Percentiles rank a stretch among this genome's conserved stretches.
phyloP scores from a whole-genome alignment of 2,797 vertebrate genomes.

The Melanitta fusca region DNA sequence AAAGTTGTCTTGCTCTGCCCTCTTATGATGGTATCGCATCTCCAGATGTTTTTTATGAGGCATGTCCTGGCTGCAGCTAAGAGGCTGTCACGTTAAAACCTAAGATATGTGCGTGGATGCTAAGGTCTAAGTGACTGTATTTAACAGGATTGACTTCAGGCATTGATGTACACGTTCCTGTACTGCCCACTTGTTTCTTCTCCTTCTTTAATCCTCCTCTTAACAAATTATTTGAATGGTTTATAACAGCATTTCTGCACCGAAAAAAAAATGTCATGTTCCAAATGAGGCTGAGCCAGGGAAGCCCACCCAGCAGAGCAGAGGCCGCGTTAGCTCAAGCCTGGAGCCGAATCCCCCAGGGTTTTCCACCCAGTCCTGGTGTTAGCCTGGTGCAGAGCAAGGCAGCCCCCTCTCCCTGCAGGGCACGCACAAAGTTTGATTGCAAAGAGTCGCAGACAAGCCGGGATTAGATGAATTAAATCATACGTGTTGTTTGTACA shows the following conservation, averaged over 20 bases:
- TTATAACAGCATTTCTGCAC: not conserved
- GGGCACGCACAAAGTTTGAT: not conserved
- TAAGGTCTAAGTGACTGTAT: not conserved
- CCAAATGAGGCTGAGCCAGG: not conserved
- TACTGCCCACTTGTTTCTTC: not conserved
- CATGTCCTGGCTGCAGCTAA: not conserved
- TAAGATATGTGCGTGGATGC: not conserved
- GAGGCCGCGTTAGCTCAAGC: not conserved
- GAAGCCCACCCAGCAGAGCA: not conserved
- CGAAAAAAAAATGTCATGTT: not conserved
- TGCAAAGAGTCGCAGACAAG: not conserved
- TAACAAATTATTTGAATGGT: not conserved
- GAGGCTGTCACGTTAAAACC: not conserved
- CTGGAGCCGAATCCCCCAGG: not conserved
- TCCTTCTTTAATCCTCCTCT: not conserved
- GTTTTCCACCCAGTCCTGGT: not conserved
- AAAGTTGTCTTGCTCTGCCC: conserved; percentile 22
- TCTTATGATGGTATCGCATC: not conserved
- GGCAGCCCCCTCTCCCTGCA: no score
- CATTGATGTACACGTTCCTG: not conserved
- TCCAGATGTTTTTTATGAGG: not conserved
- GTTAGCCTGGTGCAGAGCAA: not conserved
- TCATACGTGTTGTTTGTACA: not conserved
- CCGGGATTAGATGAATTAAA: not conserved
- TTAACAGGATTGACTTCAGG: not conserved